Evolutionary conservation across 1,140 invertebrate species (phyloP).

Genomic region (Philaenus spumarius): DNA sequence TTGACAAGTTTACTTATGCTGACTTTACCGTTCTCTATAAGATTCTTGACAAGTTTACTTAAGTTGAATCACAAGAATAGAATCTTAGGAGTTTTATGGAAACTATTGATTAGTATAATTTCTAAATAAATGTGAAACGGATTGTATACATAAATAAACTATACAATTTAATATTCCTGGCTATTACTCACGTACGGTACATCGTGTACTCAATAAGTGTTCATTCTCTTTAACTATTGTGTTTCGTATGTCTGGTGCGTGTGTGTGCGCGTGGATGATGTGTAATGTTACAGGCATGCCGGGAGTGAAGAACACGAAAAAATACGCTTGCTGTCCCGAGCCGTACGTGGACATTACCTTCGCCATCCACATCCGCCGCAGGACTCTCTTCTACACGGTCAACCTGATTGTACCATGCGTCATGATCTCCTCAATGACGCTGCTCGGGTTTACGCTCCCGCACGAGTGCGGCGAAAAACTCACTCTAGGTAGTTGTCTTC

Average conservation of each 20-base stretch:
- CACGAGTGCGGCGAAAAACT: slow-evolving; percentile 64
- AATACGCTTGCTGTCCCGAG: slow-evolving; percentile 47
- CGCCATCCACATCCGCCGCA: slow-evolving; percentile 52
- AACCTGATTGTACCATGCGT: slow-evolving; percentile 65
- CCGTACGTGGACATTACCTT: slow-evolving; percentile 62
- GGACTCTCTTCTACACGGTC: slow-evolving; percentile 62
- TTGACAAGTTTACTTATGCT: too few relatives aligned
- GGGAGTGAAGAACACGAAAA: slow-evolving; percentile 40
- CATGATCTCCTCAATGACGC: slow-evolving; percentile 58
- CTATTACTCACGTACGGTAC: too few relatives aligned
- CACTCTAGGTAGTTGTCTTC: slow-evolving; percentile 47
- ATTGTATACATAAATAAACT: too few relatives aligned
- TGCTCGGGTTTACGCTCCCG: slow-evolving; percentile 60
- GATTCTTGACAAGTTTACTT: too few relatives aligned
- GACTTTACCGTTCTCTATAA: too few relatives aligned
- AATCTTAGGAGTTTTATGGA: too few relatives aligned
- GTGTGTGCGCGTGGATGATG: neutral
- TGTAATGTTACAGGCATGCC: slow-evolving; percentile 40
- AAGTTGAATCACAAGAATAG: too few relatives aligned
- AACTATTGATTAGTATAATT: too few relatives aligned
- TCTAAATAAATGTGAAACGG: too few relatives aligned
- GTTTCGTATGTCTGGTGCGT: neutral
- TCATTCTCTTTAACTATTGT: too few relatives aligned
- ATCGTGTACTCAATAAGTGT: too few relatives aligned
- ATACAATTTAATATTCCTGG: too few relatives aligned